Evolutionary conservation across 2,888 invertebrate genomes (phyloP), one percentile per base, ranked within the genome.

Genomic region (Allophyes oxyacanthae): DNA sequence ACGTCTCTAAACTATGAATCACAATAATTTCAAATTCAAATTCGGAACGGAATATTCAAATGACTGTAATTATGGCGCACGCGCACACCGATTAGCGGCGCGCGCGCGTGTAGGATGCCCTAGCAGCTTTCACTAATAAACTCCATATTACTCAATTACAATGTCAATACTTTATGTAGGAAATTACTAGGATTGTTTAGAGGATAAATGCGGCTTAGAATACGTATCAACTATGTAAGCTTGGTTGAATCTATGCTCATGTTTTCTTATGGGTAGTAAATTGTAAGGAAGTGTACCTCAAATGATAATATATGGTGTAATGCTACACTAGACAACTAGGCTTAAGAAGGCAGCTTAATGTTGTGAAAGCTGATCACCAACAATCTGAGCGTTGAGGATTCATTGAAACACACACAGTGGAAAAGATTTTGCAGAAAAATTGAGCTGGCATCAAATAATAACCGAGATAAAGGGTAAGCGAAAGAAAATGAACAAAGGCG

Each of bases 1-100:
- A 69, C 75, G 73, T 83, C 81, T 75, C 78, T 76, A 73, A 50
- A 50, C 72, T 72, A 84, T 87, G 86, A 88, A 82, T 89, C 87
- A 88, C 69, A 64, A 75, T 71, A 76, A 89, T 89, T 86, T 86
- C 77, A 85, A 84, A 86, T 90, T 89, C 84, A 88, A 88, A 89
- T 87, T 82, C 64, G 63, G 77, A 75, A 63, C 70, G 69, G 84
- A 85, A 85, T 90, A 90, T 90, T 87, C 87, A 90, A 89, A 88
- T 89, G 71, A 80, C 80, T 74, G 77, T 86, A 88, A 86, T 86
- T 85, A 85, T 83, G 81, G 73, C 71, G 82, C 77, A 69, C 73
- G 80, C 66, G 75, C 68, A 68, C 74, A 75, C 77, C 77, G 78
- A 77, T 82, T 79, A 80, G 75, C 53, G 25, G 69, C 72, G 79